Evolutionary conservation across 2,888 invertebrate genomes (phyloP), one percentile per base, ranked within the genome.

Genomic region (Odontocerum albicorne): DNA sequence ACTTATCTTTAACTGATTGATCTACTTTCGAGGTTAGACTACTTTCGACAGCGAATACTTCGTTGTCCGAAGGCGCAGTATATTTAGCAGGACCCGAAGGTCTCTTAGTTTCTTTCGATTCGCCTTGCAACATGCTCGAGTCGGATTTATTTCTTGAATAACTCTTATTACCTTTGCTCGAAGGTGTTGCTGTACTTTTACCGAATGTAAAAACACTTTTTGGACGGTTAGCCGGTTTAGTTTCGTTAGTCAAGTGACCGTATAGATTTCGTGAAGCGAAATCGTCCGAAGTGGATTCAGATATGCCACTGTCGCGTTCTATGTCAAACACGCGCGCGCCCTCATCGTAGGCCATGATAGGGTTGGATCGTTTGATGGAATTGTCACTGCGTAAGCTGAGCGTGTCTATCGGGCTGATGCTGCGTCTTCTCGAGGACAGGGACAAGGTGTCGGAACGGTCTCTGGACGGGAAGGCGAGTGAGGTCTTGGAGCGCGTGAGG

Each of bases 401-500:
- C 2, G 32, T 32, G 12, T 47, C 47, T 10, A 27, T 27, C 1
- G 77, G 77, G 31, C 75, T 76, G 1, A 72, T 67, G 45, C 73
- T 74, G 0, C 73, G 58, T 1, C 75, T 58, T 1, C 76, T 62
- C 16, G 38, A 39, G n/a, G 15, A n/a, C 3, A 46, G 16, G 7
- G 33, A 44, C 0, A 16, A 21, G 6, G 44, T 39, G 33, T 57
- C 53, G 7, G 32, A 32, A 10, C 74, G 73, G 0, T 75, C 72
- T 38, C 67, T 72, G 1, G 70, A 66, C 0, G 73, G 63, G 31
- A 72, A 60, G 55, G 80, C 74, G 0, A 83, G 66, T 21, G 81
- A 77, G 0, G 83, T 83, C 12, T 82, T 71, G 0, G 83, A 83
- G 1, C 83, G 67, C 0, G 81, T 77, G 36, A 84, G 64, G 3